A percentile compares a stretch with the other conserved stretches of the same genome.
These are phyloP conservation scores for Ennomos erosarius DNA, from an alignment of 2,888 invertebrate species.

Conservation along the genomic window DNA sequence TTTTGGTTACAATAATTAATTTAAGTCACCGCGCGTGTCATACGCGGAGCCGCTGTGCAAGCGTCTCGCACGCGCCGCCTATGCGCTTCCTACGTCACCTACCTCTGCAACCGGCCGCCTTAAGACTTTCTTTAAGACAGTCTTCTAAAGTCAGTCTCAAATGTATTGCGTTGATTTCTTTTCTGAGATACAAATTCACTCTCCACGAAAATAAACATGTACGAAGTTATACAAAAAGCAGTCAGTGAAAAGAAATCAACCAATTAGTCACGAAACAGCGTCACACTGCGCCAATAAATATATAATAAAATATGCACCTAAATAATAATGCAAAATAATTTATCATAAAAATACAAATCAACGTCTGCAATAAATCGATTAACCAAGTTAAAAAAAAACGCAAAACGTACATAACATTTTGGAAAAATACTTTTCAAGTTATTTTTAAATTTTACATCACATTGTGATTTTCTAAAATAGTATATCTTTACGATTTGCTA, in stretches of 20 bases:
- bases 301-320: conserved; percentile 60
- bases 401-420: conserved; percentile 73
- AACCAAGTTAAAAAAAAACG: conserved; percentile 75
- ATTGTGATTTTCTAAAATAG: conserved; percentile 75
- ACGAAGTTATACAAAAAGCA: conserved; percentile 46
- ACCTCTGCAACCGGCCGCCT: conserved; percentile 37
- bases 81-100: conserved; percentile 32
- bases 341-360: conserved; percentile 69
- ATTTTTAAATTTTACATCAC: conserved; percentile 82
- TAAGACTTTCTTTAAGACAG: conserved; percentile 75
- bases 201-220: conserved; percentile 55
- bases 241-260: conserved; percentile 56
- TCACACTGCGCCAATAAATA: conserved; percentile 49
- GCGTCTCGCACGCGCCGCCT: conserved; percentile 24
- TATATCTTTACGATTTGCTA: conserved; percentile 63
- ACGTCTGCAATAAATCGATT: conserved; percentile 63
- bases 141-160: conserved; percentile 84
- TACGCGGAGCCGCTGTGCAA: conserved; percentile 19
- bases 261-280: conserved; percentile 52
- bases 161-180: conserved; percentile 82
- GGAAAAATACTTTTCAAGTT: conserved; percentile 83
- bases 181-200: conserved; percentile 65
- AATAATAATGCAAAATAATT: conserved; percentile 73
- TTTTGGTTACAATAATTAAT: conserved; percentile 58
- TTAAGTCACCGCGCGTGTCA: conserved; percentile 50